Conservation (phyloP, 2,113 vertebrate species). For the Muntiacus muntjak region DNA sequence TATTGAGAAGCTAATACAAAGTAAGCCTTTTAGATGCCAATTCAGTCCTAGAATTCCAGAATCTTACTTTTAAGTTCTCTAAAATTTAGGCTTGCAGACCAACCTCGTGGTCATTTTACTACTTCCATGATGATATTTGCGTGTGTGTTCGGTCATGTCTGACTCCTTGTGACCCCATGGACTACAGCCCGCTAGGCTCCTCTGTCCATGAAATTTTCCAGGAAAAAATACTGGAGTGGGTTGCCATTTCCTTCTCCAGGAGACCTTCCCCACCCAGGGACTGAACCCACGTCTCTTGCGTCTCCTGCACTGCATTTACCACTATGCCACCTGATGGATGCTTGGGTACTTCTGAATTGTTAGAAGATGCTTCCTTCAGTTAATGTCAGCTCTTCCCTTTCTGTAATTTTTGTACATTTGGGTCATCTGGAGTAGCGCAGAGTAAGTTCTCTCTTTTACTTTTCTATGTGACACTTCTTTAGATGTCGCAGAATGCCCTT, state of each 20-base stretch:
- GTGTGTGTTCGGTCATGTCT: neutral
- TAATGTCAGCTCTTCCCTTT: neutral
- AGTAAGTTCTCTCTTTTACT: neutral
- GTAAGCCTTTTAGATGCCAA: neutral
- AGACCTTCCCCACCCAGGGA: neutral
- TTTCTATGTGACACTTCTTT: neutral
- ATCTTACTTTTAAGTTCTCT: neutral
- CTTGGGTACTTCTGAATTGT: neutral
- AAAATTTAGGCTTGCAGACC: neutral
- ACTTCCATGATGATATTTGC: neutral
- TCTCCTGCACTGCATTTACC: neutral
- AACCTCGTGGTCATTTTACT: neutral
- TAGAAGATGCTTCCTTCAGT: neutral
- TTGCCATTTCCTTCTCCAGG: neutral
- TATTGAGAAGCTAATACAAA: neutral
- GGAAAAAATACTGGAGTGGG: neutral
- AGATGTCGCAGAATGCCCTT: neutral
- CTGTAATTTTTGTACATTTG: neutral
- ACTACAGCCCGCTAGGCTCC: neutral
- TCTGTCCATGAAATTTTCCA: neutral
- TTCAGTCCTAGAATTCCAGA: neutral
- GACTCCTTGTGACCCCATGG: neutral
- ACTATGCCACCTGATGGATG: neutral
- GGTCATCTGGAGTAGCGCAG: neutral
- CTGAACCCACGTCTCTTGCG: accelerated